Evolutionary conservation across 2,888 invertebrate genomes (phyloP).

Genomic region (Ashinkailepas kermadecensis): DNA sequence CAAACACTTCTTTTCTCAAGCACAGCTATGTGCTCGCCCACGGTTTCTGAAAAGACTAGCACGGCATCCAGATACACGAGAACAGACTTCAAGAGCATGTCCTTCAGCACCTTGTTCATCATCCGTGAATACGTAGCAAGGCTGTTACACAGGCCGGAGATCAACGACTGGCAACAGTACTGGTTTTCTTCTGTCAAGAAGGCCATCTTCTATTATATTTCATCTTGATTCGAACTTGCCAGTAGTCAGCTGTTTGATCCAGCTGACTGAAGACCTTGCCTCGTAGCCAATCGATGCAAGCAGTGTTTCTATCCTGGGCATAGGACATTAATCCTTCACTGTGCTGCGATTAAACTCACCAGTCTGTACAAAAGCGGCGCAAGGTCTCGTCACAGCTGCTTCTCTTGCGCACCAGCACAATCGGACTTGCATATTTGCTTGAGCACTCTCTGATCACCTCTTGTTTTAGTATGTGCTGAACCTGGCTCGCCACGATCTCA

Average conservation of each 20-base stretch:
- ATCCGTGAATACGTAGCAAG: background rate
- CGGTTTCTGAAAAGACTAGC: background rate
- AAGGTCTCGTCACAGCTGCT: background rate
- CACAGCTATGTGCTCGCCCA: background rate
- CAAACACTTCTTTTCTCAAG: too few relatives aligned
- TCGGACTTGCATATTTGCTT: background rate
- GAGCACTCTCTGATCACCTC: constrained; percentile 5
- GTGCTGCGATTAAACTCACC: background rate
- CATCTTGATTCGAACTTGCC: constrained; percentile 3
- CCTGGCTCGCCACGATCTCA: background rate
- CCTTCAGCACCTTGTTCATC: constrained; percentile 13
- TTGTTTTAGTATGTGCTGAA: background rate
- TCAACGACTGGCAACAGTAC: background rate
- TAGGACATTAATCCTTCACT: background rate
- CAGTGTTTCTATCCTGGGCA: constrained; percentile 1
- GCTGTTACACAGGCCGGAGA: background rate
- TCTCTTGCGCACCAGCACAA: constrained; percentile 2
- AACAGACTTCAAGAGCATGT: constrained; percentile 6
- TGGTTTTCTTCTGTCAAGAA: constrained; percentile 17
- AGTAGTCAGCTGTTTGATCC: constrained; percentile 18
- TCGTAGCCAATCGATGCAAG: too few relatives aligned
- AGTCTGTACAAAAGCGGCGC: background rate
- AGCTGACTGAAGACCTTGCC: background rate
- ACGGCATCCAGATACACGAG: background rate
- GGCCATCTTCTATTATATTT: constrained; percentile 21